phyloP scores from a whole-genome alignment of 2,888 invertebrate genomes.

The Drosophila mercatorum region DNA sequence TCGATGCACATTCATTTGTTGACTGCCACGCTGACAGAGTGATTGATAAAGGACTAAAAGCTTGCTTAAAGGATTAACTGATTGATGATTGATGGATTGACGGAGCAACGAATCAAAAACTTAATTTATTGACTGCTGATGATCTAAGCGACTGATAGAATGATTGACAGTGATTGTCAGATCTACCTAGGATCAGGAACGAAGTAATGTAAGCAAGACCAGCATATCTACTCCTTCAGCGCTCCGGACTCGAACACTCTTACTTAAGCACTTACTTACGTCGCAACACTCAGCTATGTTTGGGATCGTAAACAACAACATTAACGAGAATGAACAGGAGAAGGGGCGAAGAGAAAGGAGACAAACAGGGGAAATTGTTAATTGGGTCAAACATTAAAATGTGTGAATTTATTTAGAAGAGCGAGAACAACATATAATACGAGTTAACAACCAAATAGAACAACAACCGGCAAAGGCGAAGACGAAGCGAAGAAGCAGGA shows the following conservation, averaged over 20 bases:
- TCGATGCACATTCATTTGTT: neutral
- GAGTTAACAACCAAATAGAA: conserved; percentile 28
- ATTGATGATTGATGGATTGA: no score
- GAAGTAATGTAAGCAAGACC: no score
- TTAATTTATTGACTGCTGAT: no score
- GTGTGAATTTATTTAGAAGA: conserved; percentile 53
- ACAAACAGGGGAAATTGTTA: conserved; percentile 29
- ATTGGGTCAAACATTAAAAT: conserved; percentile 63
- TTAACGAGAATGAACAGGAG: conserved; percentile 15
- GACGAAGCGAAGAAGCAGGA: neutral
- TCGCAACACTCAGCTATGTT: conserved; percentile 12
- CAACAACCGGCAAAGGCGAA: neutral
- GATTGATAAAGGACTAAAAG: neutral
- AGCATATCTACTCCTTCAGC: no score
- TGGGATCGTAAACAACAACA: conserved; percentile 39
- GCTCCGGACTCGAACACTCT: neutral
- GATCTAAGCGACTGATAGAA: no score
- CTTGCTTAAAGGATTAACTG: neutral
- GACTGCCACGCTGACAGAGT: no score
- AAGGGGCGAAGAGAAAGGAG: neutral
- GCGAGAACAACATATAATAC: conserved; percentile 30
- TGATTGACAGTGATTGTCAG: no score
- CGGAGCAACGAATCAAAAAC: no score
- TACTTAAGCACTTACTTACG: neutral
- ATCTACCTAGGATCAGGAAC: no score